phyloP scores from a whole-genome alignment of 92 coral and sea anemone genomes.

The Epizoanthus ramosus region DNA sequence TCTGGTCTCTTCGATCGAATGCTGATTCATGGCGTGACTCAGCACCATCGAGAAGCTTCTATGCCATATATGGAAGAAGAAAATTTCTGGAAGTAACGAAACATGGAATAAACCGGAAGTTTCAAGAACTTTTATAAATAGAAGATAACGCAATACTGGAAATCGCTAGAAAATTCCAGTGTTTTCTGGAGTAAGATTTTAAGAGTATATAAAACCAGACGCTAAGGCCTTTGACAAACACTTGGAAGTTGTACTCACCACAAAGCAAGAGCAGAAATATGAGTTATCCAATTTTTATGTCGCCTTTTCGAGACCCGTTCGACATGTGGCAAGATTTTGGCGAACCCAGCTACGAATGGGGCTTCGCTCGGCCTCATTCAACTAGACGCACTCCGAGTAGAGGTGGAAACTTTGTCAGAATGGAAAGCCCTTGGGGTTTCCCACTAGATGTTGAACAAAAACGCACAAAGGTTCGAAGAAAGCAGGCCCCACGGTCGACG shows the following conservation, averaged over 20 bases:
- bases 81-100: slow-evolving; percentile 1
- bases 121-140: background rate
- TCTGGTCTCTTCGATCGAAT: slow-evolving; percentile 2
- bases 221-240: background rate
- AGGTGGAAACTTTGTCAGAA: background rate
- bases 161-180: background rate
- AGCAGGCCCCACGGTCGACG: too few species aligned
- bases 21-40: slow-evolving; percentile 26
- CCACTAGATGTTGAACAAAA: slow-evolving; percentile 17
- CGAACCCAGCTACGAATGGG: background rate
- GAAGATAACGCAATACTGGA: too few species aligned
- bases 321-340: slow-evolving; percentile 18
- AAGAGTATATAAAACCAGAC: slow-evolving; percentile 10
- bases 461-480: background rate
- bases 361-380: slow-evolving; percentile 3
- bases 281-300: slow-evolving; percentile 10
- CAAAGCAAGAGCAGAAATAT: background rate
- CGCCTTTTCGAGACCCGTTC: slow-evolving; percentile 7
- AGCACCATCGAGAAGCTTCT: slow-evolving; percentile 27
- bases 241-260: background rate
- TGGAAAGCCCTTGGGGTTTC: background rate
- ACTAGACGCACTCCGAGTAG: background rate
- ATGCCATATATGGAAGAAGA: slow-evolving; percentile 30
- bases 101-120: slow-evolving; percentile 4
- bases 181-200: background rate